Conservation (phyloP, 2,888 invertebrate genomes). For the Smittia sp. region DNA sequence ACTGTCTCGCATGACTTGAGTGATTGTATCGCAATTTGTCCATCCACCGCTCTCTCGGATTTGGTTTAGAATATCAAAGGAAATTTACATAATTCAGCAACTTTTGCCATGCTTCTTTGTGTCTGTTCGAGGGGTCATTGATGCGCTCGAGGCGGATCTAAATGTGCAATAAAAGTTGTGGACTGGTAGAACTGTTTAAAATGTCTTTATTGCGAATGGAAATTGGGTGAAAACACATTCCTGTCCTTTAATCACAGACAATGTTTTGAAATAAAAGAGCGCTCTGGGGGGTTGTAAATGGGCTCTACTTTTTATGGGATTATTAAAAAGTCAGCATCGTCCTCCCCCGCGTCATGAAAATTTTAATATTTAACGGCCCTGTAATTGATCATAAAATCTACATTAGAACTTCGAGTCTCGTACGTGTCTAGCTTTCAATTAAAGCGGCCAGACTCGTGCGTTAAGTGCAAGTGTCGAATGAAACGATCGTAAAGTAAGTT, state of each 20-base stretch:
- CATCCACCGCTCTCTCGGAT: neutral
- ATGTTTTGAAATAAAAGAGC: neutral
- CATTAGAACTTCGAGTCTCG: neutral
- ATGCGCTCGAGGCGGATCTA: no score
- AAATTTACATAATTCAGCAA: neutral
- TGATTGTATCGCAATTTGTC: conserved; percentile 21
- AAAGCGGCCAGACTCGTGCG: neutral
- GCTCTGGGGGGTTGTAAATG: neutral
- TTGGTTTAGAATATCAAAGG: neutral
- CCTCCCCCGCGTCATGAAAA: neutral
- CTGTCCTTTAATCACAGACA: no score
- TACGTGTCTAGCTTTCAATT: conserved; percentile 6
- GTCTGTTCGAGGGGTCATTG: neutral
- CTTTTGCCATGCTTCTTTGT: neutral
- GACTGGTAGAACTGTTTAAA: no score
- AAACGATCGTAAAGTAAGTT: neutral
- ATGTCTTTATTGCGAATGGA: no score
- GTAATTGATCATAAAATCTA: conserved; percentile 14
- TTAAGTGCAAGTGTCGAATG: neutral
- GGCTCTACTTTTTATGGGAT: neutral
- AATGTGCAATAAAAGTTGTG: no score
- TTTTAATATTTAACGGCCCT: neutral
- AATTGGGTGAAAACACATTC: no score
- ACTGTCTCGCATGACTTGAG: conserved; percentile 7
- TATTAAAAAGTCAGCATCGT: neutral